phyloP scores from a whole-genome alignment of 1,140 invertebrate species.

The Melipona quadrifasciata region DNA sequence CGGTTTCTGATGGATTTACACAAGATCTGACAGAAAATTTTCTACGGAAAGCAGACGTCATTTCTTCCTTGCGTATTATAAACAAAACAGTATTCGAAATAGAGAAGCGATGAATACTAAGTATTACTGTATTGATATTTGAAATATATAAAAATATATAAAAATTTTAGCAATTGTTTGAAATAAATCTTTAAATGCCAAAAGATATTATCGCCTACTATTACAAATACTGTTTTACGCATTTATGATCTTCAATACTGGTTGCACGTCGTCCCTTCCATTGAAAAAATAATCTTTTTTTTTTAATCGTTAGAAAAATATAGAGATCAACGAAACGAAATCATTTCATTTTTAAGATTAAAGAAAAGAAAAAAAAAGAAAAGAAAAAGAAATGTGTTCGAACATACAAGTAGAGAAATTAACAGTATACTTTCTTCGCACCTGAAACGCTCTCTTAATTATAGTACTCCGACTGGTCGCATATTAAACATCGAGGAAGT shows the following conservation, averaged over 20 bases:
- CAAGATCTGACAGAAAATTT: background rate
- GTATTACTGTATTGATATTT: background rate
- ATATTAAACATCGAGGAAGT: slow-evolving; percentile 42
- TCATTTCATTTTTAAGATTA: slow-evolving; percentile 16
- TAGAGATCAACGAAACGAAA: slow-evolving; percentile 44
- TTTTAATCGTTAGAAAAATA: slow-evolving; percentile 35
- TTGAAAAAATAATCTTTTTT: background rate
- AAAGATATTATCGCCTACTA: background rate
- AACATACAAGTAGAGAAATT: slow-evolving; percentile 46
- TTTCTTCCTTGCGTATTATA: background rate
- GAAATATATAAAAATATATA: background rate
- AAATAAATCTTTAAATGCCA: background rate
- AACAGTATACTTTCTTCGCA: slow-evolving; percentile 62
- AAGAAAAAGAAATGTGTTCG: background rate
- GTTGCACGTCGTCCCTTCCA: slow-evolving; percentile 50
- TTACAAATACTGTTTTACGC: slow-evolving; percentile 13
- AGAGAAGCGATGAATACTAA: background rate
- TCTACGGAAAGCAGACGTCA: slow-evolving; percentile 7
- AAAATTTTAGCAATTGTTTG: background rate
- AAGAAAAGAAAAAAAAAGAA: background rate
- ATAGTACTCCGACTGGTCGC: slow-evolving; percentile 13
- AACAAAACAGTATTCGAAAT: slow-evolving; percentile 13
- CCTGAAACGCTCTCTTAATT: slow-evolving; percentile 25
- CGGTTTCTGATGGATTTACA: background rate
- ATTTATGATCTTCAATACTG: slow-evolving; percentile 42